phyloP scores from a whole-genome alignment of 2,797 vertebrate species.

The Spatula clypeata region DNA sequence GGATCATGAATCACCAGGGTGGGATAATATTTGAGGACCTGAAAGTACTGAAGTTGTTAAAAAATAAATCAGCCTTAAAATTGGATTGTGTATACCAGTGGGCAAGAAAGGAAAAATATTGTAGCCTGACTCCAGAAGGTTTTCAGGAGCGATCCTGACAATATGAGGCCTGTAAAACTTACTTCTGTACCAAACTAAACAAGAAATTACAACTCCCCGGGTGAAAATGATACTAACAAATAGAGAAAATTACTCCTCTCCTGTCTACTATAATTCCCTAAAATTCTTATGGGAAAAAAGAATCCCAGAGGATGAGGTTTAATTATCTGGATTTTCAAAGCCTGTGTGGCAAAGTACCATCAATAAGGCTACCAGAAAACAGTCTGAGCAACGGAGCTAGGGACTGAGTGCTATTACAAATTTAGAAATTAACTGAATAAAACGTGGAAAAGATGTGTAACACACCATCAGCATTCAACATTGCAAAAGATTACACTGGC shows the following conservation, averaged over 20 bases:
- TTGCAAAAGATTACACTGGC: neutral
- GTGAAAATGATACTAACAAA: constrained; percentile 9
- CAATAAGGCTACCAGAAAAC: neutral
- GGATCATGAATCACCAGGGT: constrained; percentile 38
- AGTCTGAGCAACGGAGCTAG: neutral
- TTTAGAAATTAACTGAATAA: neutral
- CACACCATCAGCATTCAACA: constrained; percentile 11
- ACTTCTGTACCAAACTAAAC: constrained; percentile 5
- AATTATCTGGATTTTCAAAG: constrained; percentile 52
- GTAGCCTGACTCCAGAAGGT: neutral
- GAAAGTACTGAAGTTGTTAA: constrained; percentile 39
- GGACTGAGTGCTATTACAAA: neutral
- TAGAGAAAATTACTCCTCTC: neutral
- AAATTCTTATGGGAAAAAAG: neutral
- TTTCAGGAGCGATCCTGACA: constrained; percentile 8
- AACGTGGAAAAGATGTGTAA: constrained; percentile 9
- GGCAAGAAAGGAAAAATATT: neutral
- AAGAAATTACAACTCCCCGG: neutral
- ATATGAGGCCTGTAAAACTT: neutral
- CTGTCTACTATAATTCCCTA: neutral
- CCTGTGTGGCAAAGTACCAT: neutral
- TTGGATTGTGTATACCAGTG: neutral
- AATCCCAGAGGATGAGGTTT: constrained; percentile 17
- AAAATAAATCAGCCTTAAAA: constrained; percentile 56
- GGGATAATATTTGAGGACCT: constrained; percentile 37